Evolutionary conservation across 2,888 invertebrate species (phyloP).

Genomic region (Drosophila basisetae): DNA sequence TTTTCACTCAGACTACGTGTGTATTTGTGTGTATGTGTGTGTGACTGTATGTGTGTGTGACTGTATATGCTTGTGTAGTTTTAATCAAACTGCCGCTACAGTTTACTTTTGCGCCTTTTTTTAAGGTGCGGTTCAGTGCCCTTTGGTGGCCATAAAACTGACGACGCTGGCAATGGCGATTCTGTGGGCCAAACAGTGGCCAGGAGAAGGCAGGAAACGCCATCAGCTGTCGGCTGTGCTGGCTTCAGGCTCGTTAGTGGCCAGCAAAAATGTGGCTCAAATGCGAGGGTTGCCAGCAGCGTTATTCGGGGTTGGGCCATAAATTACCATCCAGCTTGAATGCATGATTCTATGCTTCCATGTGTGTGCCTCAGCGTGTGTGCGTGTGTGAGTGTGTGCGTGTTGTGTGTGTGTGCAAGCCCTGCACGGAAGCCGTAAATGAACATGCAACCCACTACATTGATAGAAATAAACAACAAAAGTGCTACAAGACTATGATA

Average conservation of each 20-base stretch:
- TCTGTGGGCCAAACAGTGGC: constrained; percentile 39
- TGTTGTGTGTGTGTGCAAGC: constrained; percentile 5
- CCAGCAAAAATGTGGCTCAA: constrained; percentile 37
- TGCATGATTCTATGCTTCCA: constrained; percentile 24
- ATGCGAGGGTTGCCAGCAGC: constrained; percentile 64
- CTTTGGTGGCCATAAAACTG: constrained; percentile 77
- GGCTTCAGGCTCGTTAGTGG: constrained; percentile 54
- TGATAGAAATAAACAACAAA: constrained; percentile 6
- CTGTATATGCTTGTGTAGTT: constrained; percentile 53
- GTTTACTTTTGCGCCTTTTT: constrained; percentile 76
- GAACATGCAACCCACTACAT: constrained; percentile 71
- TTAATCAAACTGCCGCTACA: constrained; percentile 76
- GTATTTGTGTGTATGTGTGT: constrained; percentile 9
- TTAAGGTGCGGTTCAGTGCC: constrained; percentile 81
- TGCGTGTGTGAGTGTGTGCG: constrained; percentile 15
- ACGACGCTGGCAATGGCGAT: constrained; percentile 32
- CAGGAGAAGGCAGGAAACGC: constrained; percentile 59
- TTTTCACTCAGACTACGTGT: constrained; percentile 40
- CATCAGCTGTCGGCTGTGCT: constrained; percentile 68
- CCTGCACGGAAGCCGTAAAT: constrained; percentile 70
- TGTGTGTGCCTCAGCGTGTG: constrained; percentile 7
- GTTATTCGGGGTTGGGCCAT: constrained; percentile 49
- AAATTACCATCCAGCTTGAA: constrained; percentile 65
- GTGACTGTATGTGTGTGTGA: constrained; percentile 15
- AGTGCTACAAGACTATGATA: background rate